Percentiles rank a stretch among this genome's conserved stretches.
phyloP scores from a whole-genome alignment of 2,113 vertebrate genomes.

The Nibea albiflora region DNA sequence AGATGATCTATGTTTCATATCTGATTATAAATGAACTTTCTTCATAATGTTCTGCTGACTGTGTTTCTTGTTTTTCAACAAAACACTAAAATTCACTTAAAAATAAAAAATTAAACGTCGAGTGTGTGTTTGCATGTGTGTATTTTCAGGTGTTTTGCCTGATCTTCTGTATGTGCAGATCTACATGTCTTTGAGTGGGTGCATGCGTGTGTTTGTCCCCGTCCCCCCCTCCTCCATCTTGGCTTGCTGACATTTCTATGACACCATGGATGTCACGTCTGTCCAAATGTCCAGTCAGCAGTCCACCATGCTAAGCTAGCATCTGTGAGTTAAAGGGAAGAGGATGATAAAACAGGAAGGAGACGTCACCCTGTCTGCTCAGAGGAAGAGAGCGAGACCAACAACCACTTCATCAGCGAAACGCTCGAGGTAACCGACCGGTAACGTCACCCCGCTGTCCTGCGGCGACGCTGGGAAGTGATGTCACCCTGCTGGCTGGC shows the following conservation, averaged over 20 bases:
- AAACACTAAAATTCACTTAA: too few relatives aligned
- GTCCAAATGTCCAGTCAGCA: conserved; percentile 64
- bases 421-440: conserved; percentile 20
- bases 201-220: background rate
- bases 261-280: conserved; percentile 36
- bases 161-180: background rate
- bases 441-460: conserved; percentile 25
- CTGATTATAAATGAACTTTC: too few relatives aligned
- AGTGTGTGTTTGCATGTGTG: background rate
- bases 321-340: conserved; percentile 54
- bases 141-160: background rate
- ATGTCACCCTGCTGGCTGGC: conserved; percentile 40
- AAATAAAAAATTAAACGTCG: background rate
- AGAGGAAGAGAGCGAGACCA: background rate
- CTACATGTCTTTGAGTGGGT: background rate
- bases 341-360: conserved; percentile 13
- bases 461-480: conserved; percentile 27
- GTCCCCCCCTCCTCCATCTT: too few relatives aligned
- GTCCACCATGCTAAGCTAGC: conserved; percentile 64
- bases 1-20: too few relatives aligned
- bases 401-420: conserved; percentile 12
- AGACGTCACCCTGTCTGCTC: conserved; percentile 57
- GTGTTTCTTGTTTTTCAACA: too few relatives aligned
- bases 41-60: too few relatives aligned
- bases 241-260: conserved; percentile 41